These are phyloP conservation scores for Cheilosia vulpina DNA, from an alignment of 2,888 invertebrate species.

Conservation along the genomic window DNA sequence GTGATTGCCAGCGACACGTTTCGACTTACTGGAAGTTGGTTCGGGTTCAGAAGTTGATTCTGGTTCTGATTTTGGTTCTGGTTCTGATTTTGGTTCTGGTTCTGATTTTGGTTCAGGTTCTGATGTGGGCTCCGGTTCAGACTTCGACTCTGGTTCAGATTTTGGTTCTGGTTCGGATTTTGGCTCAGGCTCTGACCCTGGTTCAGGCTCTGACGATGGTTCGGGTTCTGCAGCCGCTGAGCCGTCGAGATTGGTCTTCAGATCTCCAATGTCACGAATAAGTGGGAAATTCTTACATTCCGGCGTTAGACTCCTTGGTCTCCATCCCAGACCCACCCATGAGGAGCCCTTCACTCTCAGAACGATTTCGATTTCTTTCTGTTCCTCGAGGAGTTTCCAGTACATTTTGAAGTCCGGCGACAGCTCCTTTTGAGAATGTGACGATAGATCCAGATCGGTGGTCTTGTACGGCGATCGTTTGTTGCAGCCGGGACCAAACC, in stretches of 20 bases:
- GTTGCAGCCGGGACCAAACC: conserved; percentile 93
- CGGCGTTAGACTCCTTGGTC: conserved; percentile 90
- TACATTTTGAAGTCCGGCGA: conserved; percentile 91
- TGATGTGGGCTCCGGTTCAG: conserved; percentile 80
- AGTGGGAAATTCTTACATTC: conserved; percentile 92
- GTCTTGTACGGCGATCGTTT: conserved; percentile 91
- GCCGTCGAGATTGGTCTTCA: conserved; percentile 79
- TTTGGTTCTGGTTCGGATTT: conserved; percentile 78
- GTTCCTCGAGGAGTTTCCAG: conserved; percentile 93
- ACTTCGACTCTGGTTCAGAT: conserved; percentile 81
- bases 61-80: conserved; percentile 84
- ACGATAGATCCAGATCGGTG: conserved; percentile 88
- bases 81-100: conserved; percentile 84
- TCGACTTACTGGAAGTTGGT: conserved; percentile 83
- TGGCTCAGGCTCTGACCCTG: conserved; percentile 82
- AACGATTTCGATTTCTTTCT: conserved; percentile 94
- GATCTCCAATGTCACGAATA: conserved; percentile 84
- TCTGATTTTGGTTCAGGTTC: conserved; percentile 82
- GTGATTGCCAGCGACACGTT: conserved; percentile 84
- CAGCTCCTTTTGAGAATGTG: conserved; percentile 89
- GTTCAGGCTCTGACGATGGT: conserved; percentile 82
- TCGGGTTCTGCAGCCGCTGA: conserved; percentile 79
- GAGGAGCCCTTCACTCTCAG: conserved; percentile 94
- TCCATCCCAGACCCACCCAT: conserved; percentile 96
- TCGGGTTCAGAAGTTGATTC: conserved; percentile 83